Percentiles rank a stretch among this genome's conserved stretches.
phyloP scores from a whole-genome alignment of 1,140 invertebrate species.

The Plectrocnemia conspersa region DNA sequence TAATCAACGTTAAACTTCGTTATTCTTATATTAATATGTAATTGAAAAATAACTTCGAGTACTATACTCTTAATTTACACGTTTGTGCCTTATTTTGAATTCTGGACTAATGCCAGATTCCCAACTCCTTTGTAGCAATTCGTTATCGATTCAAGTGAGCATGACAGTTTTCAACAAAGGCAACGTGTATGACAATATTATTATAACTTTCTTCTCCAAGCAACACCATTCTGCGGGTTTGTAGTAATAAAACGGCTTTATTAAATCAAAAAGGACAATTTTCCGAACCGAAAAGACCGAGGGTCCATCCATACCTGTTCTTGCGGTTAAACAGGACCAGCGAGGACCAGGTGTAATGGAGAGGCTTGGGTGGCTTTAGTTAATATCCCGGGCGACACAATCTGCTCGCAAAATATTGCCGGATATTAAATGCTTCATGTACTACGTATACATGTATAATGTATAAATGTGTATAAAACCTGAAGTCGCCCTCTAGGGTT shows the following conservation, averaged over 20 bases:
- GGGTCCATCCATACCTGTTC: conserved; percentile 21
- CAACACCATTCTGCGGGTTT: too few relatives aligned
- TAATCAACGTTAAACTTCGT: too few relatives aligned
- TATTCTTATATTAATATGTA: too few relatives aligned
- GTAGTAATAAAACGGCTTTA: not conserved
- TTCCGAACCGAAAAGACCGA: conserved; percentile 6
- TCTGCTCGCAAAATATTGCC: conserved; percentile 32
- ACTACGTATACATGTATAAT: conserved; percentile 19
- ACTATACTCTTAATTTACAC: too few relatives aligned
- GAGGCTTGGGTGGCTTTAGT: conserved; percentile 4
- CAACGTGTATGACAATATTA: not conserved
- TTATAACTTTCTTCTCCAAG: not conserved
- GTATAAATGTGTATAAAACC: not conserved
- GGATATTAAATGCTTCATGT: conserved; percentile 32
- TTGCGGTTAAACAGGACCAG: conserved; percentile 24
- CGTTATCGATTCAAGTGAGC: conserved; percentile 2
- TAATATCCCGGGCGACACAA: conserved; percentile 34
- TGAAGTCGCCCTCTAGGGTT: conserved; percentile 18
- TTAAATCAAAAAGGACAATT: not conserved
- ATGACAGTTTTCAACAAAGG: not conserved
- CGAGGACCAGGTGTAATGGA: conserved; percentile 26
- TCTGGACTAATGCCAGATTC: too few relatives aligned
- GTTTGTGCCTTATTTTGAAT: too few relatives aligned
- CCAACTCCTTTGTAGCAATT: too few relatives aligned
- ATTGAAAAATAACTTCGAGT: too few relatives aligned